Percentiles rank a stretch among this genome's conserved stretches.
Conservation (phyloP, 2,113 vertebrate genomes). For the Megaceryle maxima region DNA sequence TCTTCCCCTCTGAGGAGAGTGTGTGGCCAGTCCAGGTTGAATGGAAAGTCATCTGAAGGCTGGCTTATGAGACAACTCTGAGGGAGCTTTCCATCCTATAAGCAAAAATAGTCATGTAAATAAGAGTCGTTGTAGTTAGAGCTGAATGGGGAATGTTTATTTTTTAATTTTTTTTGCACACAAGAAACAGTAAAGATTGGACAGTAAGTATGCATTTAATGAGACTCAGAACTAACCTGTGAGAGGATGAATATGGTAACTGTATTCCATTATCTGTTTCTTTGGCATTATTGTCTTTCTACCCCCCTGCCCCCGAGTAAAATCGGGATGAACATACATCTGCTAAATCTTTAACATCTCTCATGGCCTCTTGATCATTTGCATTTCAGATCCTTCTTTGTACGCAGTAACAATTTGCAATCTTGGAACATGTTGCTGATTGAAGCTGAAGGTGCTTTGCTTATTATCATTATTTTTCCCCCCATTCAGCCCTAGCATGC, state of each 20-base stretch:
- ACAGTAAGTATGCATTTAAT: not conserved
- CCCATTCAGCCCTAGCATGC: not conserved
- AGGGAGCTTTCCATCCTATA: not conserved
- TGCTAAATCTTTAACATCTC: constrained; percentile 46
- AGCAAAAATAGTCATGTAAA: not conserved
- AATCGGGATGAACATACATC: not conserved
- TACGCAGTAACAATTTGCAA: not conserved
- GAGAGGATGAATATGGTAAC: not conserved
- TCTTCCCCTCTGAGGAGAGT: not conserved
- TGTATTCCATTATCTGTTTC: not conserved
- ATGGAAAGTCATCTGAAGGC: not conserved
- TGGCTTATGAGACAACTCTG: not conserved
- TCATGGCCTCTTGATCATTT: constrained; percentile 24
- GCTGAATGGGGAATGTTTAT: not conserved
- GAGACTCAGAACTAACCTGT: not conserved
- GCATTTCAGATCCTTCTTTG: not conserved
- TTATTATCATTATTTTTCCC: not conserved
- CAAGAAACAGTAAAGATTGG: not conserved
- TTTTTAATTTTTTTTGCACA: not conserved
- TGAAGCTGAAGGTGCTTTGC: not conserved
- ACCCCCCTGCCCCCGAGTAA: not conserved
- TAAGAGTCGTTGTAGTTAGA: not conserved
- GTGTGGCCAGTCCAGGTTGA: not conserved
- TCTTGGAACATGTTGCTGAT: not conserved
- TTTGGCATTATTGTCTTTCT: not conserved